Conservation (phyloP, 2,888 invertebrate genomes). For the Cephonodes hylas region DNA sequence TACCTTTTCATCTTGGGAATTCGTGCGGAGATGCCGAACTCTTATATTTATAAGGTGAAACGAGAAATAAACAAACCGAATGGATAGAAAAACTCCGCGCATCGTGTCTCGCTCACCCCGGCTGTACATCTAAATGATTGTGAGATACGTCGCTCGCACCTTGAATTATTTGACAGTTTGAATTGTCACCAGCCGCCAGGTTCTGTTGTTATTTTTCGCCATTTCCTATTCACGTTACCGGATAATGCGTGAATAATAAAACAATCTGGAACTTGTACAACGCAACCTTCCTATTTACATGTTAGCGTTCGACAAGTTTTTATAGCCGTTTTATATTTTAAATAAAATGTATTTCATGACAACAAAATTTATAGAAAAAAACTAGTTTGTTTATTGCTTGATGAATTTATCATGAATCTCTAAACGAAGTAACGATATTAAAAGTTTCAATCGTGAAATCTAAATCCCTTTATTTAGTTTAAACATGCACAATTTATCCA, state of each 20-base stretch:
- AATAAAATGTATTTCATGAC: background rate
- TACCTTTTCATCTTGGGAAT: slow-evolving; percentile 77
- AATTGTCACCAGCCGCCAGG: slow-evolving; percentile 62
- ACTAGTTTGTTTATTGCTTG: too few relatives aligned
- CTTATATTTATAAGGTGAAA: slow-evolving; percentile 75
- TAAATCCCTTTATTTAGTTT: background rate
- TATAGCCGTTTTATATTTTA: background rate
- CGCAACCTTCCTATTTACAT: background rate
- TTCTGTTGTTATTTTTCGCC: slow-evolving; percentile 59
- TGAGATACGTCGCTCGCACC: slow-evolving; percentile 68
- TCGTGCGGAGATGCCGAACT: slow-evolving; percentile 71
- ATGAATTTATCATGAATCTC: too few relatives aligned
- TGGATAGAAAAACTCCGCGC: slow-evolving; percentile 57
- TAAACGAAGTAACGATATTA: background rate
- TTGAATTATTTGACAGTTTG: slow-evolving; percentile 76
- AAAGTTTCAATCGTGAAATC: background rate
- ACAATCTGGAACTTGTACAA: slow-evolving; percentile 45
- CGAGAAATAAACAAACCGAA: slow-evolving; percentile 74
- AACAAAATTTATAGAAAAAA: background rate
- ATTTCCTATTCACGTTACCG: slow-evolving; percentile 38
- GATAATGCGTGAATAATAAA: slow-evolving; percentile 50
- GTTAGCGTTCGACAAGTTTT: background rate
- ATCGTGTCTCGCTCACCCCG: slow-evolving; percentile 25
- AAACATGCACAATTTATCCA: background rate
- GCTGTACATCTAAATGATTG: slow-evolving; percentile 76